Conservation (phyloP, 2,797 vertebrate genomes). For the Coluber constrictor region DNA sequence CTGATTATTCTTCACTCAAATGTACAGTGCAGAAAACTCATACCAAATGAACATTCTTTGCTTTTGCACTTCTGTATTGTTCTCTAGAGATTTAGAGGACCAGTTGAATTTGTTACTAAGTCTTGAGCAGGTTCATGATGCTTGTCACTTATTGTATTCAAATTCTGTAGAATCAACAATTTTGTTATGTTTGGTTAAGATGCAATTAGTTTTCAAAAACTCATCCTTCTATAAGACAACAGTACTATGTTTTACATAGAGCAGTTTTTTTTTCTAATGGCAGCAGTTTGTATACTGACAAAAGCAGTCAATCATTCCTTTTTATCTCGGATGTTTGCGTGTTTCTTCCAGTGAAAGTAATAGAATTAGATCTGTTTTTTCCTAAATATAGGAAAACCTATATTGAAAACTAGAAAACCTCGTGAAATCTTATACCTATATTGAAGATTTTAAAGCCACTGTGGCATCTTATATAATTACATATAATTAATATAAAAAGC, state of each 20-base stretch:
- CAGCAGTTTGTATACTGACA: not conserved
- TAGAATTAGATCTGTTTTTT: not conserved
- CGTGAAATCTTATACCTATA: not conserved
- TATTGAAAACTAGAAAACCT: not conserved
- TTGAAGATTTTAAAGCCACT: not conserved
- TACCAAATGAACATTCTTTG: not conserved
- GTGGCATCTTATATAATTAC: not conserved
- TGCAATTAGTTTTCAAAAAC: not conserved
- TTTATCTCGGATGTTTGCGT: not conserved
- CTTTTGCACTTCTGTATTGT: accelerated
- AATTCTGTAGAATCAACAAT: not conserved
- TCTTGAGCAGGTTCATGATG: not conserved
- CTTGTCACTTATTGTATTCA: not conserved
- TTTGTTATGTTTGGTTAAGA: constrained; percentile 1
- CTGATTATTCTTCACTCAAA: not conserved
- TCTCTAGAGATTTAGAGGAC: not conserved
- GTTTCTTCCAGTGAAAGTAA: not conserved
- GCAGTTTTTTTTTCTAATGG: not conserved
- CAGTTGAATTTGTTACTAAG: not conserved
- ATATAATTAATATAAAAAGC: not conserved
- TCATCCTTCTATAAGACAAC: not conserved
- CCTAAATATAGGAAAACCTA: not conserved
- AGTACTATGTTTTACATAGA: not conserved
- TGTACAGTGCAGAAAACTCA: accelerated
- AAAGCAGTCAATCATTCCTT: not conserved